Base-by-base conservation (phyloP, 2,888 invertebrate genomes). In the Diplazon laetatorius region DNA sequence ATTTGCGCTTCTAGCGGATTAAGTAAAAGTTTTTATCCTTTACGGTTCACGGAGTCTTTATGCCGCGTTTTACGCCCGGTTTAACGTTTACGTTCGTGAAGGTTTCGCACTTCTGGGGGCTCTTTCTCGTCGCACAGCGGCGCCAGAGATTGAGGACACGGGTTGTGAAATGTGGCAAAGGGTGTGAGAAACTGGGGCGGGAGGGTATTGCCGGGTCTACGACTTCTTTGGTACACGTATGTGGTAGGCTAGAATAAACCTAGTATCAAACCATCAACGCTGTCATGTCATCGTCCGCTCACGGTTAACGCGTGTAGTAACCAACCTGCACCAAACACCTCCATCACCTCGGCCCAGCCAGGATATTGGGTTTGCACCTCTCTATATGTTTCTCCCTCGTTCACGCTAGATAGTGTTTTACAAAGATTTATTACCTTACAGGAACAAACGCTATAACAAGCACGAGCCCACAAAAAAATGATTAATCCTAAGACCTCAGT, bases 1-100 rank as follows among this genome's bases (percentile, higher is more conserved):
- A 87, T 87, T 87, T 86, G 84, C 85, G 80, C 84, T 80, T 78
- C 80, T n/a, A 79, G 78, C 73, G 85, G 86, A 87, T 87, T 86
- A 87, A 85, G 85, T 83, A 77, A 80, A 82, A 86, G 82, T 86
- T 87, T 87, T 86, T 85, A 82, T 82, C 82, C 84, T 85, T 86
- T 85, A 85, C 78, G 77, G 78, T 77, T 78, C 60, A 20, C 30
- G 59, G 48, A 30, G 55, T 73, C 81, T 82, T 86, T 85, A 87
- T 82, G 79, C 70, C 76, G 76, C 81, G n/a, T 87, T 87, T 87
- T 86, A 87, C 83, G 83, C 84, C 60, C 78, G 72, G 79, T 84
- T 86, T 83, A 76, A 78, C 72, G 79, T 70, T 71, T 50, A 18
- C 30, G 35, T 69, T 60, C 22, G 63, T 22, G 25, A 50, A 10